phyloP scores from a whole-genome alignment of 2,113 vertebrate species.

The Ardeotis arabs region DNA sequence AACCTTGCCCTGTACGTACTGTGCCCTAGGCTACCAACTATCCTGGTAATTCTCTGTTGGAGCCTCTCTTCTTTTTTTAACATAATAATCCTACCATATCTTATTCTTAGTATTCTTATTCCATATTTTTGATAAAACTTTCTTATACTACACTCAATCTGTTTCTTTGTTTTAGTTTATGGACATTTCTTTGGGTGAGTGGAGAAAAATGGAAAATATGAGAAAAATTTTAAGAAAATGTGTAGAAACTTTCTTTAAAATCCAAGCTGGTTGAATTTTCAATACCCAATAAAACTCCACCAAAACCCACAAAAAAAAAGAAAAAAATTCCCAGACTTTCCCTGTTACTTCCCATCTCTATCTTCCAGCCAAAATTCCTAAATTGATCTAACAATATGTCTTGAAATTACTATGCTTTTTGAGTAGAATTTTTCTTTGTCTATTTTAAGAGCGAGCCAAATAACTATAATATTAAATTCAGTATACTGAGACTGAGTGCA shows the following conservation, averaged over 20 bases:
- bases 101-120: not conserved
- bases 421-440: not conserved
- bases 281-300: not conserved
- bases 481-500: not conserved
- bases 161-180: not conserved
- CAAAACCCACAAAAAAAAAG: not conserved
- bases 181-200: not conserved
- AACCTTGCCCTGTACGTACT: not conserved
- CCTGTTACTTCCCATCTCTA: not conserved
- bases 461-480: not conserved
- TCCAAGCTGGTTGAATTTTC: not conserved
- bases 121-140: not conserved
- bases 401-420: not conserved
- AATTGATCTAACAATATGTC: not conserved
- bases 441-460: not conserved
- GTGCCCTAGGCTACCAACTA: not conserved
- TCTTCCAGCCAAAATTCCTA: not conserved
- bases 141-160: not conserved
- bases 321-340: accelerated
- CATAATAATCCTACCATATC: not conserved
- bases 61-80: not conserved
- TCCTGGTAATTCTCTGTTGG: not conserved
- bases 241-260: not conserved
- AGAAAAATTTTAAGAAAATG: not conserved
- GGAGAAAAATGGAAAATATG: not conserved